Evolutionary conservation across 2,113 vertebrate species (phyloP), one percentile per base, ranked within the genome.

Genomic region (Dunckerocampus dactyliophorus): DNA sequence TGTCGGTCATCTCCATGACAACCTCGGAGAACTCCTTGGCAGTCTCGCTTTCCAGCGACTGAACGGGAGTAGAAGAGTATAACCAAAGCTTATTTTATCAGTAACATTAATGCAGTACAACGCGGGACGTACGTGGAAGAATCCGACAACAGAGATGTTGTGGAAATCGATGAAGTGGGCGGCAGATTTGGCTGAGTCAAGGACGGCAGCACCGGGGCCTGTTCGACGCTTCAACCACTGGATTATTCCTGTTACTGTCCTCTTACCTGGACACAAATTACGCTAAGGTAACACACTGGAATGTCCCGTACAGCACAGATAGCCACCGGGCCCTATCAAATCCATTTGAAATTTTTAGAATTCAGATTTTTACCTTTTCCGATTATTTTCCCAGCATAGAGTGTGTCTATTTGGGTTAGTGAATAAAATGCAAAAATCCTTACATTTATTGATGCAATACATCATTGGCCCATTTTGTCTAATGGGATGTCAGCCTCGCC

Each of bases 151-250:
- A 0, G 86, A 68, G 57, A 92, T 1, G 0, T 91, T 85, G 43
- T 85, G 73, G n/a, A 89, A 34, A 0, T 42, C 21, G 8, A 92
- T 42, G 43, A 96, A 89, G 10, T 82, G 53, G 0, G 77, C 69
- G 0, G 77, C 75, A 0, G 75, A 52, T 6, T 50, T 67, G 0
- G 73, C 43, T 0, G 90, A 87, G 34, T 89, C 78, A 11, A 97
- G 89, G 21, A 51, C 56, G 0, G 19, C 39, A 15, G 90, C 78
- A 0, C 90, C 89, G 3, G 93, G 84, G 0, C 92, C 87, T 0
- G 82, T 34, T 1, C 83, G 89, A 0, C 92, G 88, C 77, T 85
- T 87, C 83, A 98, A 39, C 96, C 96, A 98, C 46, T 75, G 82
- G 13, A 89, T 76, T 0, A 99, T 92, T 37, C 87, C 89, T 43